Base-by-base conservation (phyloP, 2,113 vertebrate genomes). In the Etheostoma cragini region DNA sequence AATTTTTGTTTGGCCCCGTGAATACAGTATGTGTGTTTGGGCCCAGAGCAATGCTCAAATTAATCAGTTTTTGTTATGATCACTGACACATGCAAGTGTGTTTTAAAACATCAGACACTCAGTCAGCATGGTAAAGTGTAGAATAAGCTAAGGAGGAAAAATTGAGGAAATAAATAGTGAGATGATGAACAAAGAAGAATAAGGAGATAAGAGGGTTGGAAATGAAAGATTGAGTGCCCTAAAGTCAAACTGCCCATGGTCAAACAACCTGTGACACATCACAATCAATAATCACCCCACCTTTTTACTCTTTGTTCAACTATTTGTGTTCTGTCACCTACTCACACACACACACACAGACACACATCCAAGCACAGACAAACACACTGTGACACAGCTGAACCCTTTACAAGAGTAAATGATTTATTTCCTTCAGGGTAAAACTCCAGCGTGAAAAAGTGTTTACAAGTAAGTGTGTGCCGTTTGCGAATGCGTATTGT, bases 351-450 rank as follows among this genome's bases (percentile, higher is more conserved):
- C 38, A 50, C 19, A 64, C 69, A 57, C 26, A 46, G n/a, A 56
- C 22, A 62, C 4, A 53, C 8, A 78, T 22, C 19, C 21, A 15
- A 0, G 0, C 15, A 56, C 57, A 66, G 30, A 47, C 70, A 76
- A 72, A 82, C 35, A 53, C 66, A 69, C 67, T 33, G 45, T 75
- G 64, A 83, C 65, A 81, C 79, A 56, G 79, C 58, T 85, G 67
- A 87, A 85, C 80, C 49, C 54, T 87, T 58, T 76, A 71, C 57
- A 66, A 24, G 24, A 78, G 76, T 78, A 79, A 81, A 81, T 85
- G 78, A 76, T 47, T 85, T 67, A 3, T 67, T 82, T 85, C 64
- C 82, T 80, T 78, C 0, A 7, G 67, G 77, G 77, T 60, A 63
- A 79, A 78, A 76, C 21, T 83, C 62, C 60, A 72, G 24, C 74